Evolutionary conservation across 2,888 invertebrate species (phyloP), one percentile per base, ranked within the genome.

Genomic region (Syrphus vitripennis): DNA sequence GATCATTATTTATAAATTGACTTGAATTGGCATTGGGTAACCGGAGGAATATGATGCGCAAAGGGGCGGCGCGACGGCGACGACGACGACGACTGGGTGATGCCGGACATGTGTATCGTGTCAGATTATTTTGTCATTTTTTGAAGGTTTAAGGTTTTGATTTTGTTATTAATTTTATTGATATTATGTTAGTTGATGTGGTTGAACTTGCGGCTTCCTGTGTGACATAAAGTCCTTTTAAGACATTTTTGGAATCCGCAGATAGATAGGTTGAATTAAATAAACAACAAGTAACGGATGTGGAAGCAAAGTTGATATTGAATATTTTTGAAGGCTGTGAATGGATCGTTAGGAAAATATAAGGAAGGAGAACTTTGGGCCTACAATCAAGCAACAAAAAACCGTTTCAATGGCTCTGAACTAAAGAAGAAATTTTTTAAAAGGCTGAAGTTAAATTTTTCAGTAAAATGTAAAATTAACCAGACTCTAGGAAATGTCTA

Each of bases 41-140:
- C 19, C 19, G 4, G 10, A 34, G 21, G 29, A 31, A 19, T n/a
- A n/a, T n/a, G n/a, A n/a, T n/a, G n/a, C n/a, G n/a, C 3, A 10
- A 5, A 9, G 5, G 16, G 19, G 7, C 7, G 48, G 21, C 29
- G 10, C 9, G 12, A 3, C 10, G 0, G 2, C 2, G 29, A 7
- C 16, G 21, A 14, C 16, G n/a, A 7, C 1, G 7, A 21, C 21
- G 12, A 9, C 9, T 37, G 10, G 16, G n/a, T n/a, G n/a, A n/a
- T 63, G 65, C 31, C 48, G 12, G 71, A 75, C 75, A 83, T 76
- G 76, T 72, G 84, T 61, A 74, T 31, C 55, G 67, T 83, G 83
- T 84, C 84, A 55, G 84, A 81, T 84, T 77, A 81, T 84, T 81
- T 84, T 84, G 75, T 81, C 84, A 81, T 53, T 72, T n/a, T 81